A percentile compares a stretch with the other conserved stretches of the same genome.
These are phyloP conservation scores for Vimba vimba DNA, from an alignment of 2,113 vertebrate genomes.

Conservation along the genomic window DNA sequence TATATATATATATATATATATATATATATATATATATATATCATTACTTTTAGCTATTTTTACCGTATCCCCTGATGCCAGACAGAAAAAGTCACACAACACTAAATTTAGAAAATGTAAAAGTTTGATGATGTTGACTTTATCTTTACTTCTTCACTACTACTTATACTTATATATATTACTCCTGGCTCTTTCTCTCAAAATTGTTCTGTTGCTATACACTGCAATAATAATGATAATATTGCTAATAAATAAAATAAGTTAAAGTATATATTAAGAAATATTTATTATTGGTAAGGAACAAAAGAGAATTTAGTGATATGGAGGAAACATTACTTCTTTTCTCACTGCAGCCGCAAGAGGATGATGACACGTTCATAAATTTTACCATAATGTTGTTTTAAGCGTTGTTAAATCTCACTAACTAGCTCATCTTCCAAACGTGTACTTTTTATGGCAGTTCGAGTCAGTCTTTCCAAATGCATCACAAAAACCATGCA, in stretches of 20 bases:
- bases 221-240: too few relatives aligned
- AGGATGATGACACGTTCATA: conserved; percentile 72
- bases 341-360: conserved; percentile 62
- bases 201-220: background rate
- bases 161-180: too few relatives aligned
- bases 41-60: background rate
- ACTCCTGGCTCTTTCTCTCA: background rate
- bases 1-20: too few relatives aligned
- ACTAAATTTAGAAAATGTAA: background rate
- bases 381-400: conserved; percentile 73
- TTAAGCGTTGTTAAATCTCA: conserved; percentile 72
- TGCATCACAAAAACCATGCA: conserved; percentile 35
- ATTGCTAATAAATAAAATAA: background rate
- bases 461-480: conserved; percentile 48
- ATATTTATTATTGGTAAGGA: background rate
- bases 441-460: conserved; percentile 60
- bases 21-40: too few relatives aligned
- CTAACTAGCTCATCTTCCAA: conserved; percentile 62
- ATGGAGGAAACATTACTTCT: background rate
- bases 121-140: too few relatives aligned
- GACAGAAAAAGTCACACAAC: background rate
- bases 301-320: background rate
- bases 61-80: background rate
- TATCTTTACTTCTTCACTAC: too few relatives aligned
- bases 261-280: background rate